phyloP scores from a whole-genome alignment of 2,797 vertebrate species.

The Crocidura indochinensis region DNA sequence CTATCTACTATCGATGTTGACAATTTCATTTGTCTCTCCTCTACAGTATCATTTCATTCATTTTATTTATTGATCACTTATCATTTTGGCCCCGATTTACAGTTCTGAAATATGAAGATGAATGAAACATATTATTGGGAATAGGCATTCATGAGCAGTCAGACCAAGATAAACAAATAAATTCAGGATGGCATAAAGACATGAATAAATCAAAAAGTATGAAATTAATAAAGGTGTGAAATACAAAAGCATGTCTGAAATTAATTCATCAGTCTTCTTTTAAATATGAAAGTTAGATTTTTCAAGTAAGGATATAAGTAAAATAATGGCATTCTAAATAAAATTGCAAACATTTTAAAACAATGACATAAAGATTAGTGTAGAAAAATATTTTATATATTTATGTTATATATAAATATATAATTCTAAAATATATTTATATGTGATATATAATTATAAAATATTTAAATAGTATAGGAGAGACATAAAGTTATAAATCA shows the following conservation, averaged over 20 bases:
- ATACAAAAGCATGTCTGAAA: not conserved
- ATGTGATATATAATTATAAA: no score
- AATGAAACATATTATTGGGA: constrained; percentile 7
- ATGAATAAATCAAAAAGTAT: not conserved
- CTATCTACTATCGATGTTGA: not conserved
- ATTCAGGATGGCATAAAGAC: not conserved
- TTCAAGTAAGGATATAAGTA: not conserved
- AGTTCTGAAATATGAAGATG: constrained; percentile 26
- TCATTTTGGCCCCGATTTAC: not conserved
- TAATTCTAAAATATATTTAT: no score
- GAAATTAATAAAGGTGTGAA: not conserved
- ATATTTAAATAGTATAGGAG: no score
- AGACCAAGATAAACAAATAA: not conserved
- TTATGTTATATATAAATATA: no score
- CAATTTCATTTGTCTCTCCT: constrained; percentile 25
- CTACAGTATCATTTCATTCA: constrained; percentile 15
- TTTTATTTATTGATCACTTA: constrained; percentile 46
- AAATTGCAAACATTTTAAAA: not conserved
- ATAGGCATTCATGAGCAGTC: not conserved
- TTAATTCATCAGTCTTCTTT: not conserved
- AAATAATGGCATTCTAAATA: not conserved
- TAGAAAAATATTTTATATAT: not conserved
- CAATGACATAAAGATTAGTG: not conserved
- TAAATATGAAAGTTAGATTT: not conserved
- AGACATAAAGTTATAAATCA: no score